Percentiles rank a stretch among this genome's conserved stretches.
phyloP scores from a whole-genome alignment of 2,888 invertebrate species.

The Caenorhabditis doughertyi region DNA sequence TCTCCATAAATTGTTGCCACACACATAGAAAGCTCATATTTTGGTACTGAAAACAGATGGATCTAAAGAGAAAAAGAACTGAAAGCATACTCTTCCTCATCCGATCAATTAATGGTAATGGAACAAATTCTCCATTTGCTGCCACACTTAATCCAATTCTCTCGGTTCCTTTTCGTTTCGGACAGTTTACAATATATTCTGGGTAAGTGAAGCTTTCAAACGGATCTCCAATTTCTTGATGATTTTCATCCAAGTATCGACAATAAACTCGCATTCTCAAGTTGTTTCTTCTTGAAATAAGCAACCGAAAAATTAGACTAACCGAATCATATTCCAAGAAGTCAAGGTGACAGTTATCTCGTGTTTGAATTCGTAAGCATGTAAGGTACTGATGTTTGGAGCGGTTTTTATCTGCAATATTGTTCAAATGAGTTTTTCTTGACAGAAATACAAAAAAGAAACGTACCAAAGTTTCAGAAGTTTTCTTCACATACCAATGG shows the following conservation, averaged over 20 bases:
- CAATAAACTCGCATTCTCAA: conserved; percentile 20
- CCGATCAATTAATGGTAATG: conserved; percentile 34
- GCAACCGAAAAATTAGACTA: not conserved
- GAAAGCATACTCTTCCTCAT: conserved; percentile 7
- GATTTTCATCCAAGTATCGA: conserved; percentile 30
- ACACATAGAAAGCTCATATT: conserved; percentile 37
- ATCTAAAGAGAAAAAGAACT: too few species aligned
- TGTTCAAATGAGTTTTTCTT: not conserved
- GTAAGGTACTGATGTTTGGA: not conserved
- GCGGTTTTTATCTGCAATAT: conserved; percentile 17
- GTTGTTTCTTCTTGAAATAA: too few species aligned
- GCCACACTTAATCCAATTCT: conserved; percentile 38
- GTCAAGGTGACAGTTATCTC: conserved; percentile 2
- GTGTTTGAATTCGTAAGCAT: conserved; percentile 31
- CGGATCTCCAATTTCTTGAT: not conserved
- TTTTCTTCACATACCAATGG: conserved; percentile 23
- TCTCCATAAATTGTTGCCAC: conserved; percentile 40
- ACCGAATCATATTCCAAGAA: conserved; percentile 8
- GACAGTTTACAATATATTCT: conserved; percentile 38
- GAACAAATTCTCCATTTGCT: not conserved
- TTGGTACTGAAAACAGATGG: not conserved
- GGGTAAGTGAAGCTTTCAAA: conserved; percentile 23
- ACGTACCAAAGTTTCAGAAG: not conserved
- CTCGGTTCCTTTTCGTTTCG: conserved; percentile 18
- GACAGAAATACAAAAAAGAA: not conserved